Evolutionary conservation across 2,797 vertebrate species (phyloP).

Genomic region (Vultur gryphus): DNA sequence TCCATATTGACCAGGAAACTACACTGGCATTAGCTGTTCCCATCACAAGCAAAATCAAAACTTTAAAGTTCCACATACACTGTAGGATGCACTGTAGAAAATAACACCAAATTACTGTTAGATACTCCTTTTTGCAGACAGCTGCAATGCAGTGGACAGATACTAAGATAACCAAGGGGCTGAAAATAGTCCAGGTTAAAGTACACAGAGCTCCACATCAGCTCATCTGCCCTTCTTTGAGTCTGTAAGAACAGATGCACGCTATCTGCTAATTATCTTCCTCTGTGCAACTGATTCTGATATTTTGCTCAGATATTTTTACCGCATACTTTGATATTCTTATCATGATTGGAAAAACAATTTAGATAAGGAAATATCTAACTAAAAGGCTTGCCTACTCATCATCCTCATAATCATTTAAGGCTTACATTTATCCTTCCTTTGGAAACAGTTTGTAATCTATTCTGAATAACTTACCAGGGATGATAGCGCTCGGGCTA

Average conservation of each 20-base stretch:
- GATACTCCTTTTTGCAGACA: not conserved
- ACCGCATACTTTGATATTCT: slow-evolving; percentile 54
- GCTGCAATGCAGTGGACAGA: slow-evolving; percentile 26
- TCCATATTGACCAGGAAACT: not conserved
- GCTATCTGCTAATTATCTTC: slow-evolving; percentile 50
- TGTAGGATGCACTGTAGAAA: not conserved
- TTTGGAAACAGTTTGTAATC: slow-evolving; percentile 36
- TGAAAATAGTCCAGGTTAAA: slow-evolving; percentile 53
- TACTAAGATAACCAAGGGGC: not conserved
- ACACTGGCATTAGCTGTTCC: not conserved
- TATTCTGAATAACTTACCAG: slow-evolving; percentile 10
- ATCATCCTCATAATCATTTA: slow-evolving; percentile 53
- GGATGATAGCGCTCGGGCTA: not conserved
- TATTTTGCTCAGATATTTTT: slow-evolving; percentile 53
- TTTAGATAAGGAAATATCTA: slow-evolving; percentile 55
- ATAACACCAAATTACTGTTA: not conserved
- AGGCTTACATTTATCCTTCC: slow-evolving; percentile 45
- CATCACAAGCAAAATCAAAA: not conserved
- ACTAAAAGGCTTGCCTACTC: slow-evolving; percentile 44
- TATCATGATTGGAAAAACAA: slow-evolving; percentile 44
- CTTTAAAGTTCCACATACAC: fast-evolving
- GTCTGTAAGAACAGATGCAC: slow-evolving; percentile 15
- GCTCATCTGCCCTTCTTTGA: slow-evolving; percentile 20
- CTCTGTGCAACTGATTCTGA: not conserved
- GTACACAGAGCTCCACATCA: not conserved